phyloP scores from a whole-genome alignment of 2,113 vertebrate species.

The Candoia aspera region DNA sequence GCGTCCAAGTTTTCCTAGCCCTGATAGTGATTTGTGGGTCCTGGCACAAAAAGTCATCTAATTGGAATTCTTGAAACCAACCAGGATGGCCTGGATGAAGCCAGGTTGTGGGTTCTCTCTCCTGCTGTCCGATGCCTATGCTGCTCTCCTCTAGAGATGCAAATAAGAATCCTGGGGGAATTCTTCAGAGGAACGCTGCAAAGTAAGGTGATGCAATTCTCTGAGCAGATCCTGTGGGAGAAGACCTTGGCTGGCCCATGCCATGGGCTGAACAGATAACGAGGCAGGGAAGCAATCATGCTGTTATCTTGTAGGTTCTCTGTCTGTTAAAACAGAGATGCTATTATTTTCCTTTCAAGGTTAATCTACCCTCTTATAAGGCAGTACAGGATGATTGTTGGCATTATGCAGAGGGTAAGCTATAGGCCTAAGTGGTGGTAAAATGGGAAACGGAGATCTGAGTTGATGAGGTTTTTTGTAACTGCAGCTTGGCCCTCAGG shows the following conservation, averaged over 20 bases:
- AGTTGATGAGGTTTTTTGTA: background rate
- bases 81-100: background rate
- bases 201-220: background rate
- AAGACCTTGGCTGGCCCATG: background rate
- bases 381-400: background rate
- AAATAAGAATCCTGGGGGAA: background rate
- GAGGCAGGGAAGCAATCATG: too few species aligned
- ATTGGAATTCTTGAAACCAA: background rate
- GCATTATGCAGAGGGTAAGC: background rate
- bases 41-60: background rate
- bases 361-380: background rate
- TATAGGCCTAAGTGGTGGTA: background rate
- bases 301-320: background rate
- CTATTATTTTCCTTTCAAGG: background rate
- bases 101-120: background rate
- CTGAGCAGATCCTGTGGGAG: background rate
- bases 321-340: background rate
- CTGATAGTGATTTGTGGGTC: too few species aligned
- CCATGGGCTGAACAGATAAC: background rate
- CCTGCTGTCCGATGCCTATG: background rate
- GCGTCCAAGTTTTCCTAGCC: background rate
- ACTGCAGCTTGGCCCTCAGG: background rate
- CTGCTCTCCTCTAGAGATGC: background rate
- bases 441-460: background rate
- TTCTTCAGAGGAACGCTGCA: too few species aligned